Evolutionary conservation across 2,888 invertebrate genomes (phyloP).

Genomic region (Stramonita haemastoma): DNA sequence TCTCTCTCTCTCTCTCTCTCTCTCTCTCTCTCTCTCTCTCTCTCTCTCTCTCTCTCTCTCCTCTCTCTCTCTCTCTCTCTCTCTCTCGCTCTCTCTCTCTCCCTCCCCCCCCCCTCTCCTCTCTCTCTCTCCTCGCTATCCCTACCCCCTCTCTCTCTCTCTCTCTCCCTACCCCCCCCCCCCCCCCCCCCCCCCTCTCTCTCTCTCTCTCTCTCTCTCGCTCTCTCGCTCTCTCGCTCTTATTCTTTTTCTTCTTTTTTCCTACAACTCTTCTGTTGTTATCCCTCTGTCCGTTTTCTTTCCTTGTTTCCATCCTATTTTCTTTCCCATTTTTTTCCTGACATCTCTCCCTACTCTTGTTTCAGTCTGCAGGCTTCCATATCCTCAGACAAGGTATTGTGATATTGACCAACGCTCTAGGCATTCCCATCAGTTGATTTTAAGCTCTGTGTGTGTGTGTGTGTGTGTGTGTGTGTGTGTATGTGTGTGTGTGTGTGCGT

Average conservation of each 20-base stretch:
- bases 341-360: background rate
- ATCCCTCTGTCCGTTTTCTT: background rate
- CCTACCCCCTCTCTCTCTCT: background rate
- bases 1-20: background rate
- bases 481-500: too few relatives aligned
- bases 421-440: too few relatives aligned
- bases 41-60: conserved; percentile 17
- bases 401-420: too few relatives aligned
- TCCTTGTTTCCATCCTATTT: background rate
- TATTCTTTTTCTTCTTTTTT: background rate
- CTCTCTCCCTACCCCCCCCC: background rate
- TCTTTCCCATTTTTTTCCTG: background rate
- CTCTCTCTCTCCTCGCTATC: background rate
- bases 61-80: too few relatives aligned
- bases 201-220: conserved; percentile 8
- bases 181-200: background rate
- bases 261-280: background rate
- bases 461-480: too few relatives aligned
- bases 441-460: too few relatives aligned
- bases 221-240: conserved; percentile 2
- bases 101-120: background rate
- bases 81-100: background rate
- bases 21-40: background rate
- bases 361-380: background rate
- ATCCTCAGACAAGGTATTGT: too few relatives aligned